Percentiles rank a stretch among this genome's conserved stretches.
Conservation (phyloP, 2,797 vertebrate genomes). For the Intellagama lesueurii region DNA sequence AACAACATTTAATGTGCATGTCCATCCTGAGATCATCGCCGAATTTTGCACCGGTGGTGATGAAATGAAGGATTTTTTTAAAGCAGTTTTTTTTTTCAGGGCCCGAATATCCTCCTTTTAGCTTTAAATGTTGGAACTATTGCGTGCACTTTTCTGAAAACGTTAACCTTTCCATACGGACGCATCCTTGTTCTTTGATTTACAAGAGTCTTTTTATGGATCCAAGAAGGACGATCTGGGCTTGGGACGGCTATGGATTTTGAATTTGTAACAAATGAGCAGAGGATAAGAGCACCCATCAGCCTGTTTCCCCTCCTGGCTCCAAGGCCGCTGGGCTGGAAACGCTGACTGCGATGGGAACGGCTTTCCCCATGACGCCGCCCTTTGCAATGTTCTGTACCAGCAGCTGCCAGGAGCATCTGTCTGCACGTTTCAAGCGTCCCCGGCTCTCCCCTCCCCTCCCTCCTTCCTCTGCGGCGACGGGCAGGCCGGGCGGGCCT, state of each 20-base stretch:
- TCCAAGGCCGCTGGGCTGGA: too few species aligned
- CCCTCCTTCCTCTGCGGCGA: too few species aligned
- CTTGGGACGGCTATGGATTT: too few species aligned
- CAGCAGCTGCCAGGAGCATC: constrained; percentile 28
- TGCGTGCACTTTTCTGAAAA: too few species aligned
- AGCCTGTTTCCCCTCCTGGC: not conserved
- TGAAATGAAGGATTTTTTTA: not conserved
- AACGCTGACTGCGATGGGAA: too few species aligned
- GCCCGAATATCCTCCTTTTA: not conserved
- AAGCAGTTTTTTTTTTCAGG: too few species aligned
- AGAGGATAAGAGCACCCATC: not conserved
- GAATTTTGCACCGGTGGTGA: not conserved
- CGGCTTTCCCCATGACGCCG: too few species aligned
- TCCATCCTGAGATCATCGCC: not conserved
- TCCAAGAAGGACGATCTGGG: not conserved
- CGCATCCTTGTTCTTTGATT: not conserved
- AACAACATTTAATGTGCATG: not conserved
- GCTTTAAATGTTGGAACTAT: not conserved
- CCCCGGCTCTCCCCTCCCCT: not conserved
- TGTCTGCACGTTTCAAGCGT: constrained; percentile 26
- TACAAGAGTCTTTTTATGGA: not conserved
- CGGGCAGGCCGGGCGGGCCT: not conserved
- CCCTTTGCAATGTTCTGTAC: constrained; percentile 17
- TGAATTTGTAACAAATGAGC: not conserved
- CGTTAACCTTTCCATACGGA: too few species aligned